Evolutionary conservation across 2,888 invertebrate species (phyloP), one percentile per base, ranked within the genome.

Genomic region (Eueremaeus valkanovi): DNA sequence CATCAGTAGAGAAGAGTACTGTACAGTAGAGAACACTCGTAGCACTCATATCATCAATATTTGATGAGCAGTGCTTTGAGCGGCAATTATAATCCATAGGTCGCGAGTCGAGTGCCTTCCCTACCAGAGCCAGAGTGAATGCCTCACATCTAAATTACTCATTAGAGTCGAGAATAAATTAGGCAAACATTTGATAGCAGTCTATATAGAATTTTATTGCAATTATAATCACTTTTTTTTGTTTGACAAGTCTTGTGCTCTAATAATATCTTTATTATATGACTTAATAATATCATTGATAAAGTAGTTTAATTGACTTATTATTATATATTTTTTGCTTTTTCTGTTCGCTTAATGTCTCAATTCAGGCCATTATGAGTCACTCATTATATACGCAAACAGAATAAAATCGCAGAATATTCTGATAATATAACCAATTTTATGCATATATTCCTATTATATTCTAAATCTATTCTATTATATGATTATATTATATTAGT

Each of bases 31-130:
- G n/a, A n/a, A n/a, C n/a, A n/a, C n/a, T n/a, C n/a, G n/a, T n/a
- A 45, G 45, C 45, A 27, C 66, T 66, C 66, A 66, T 66, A 66
- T 40, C 66, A 66, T 66, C 66, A 66, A 66, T 66, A 66, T 66
- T 66, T 66, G 40, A 66, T 66, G 66, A 66, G 66, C 36, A 40
- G 31, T 66, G 66, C 40, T 66, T 66, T 66, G 40, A 66, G 29
- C 58, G 66, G 31, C 66, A 66, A 66, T 66, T 66, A 66, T 66
- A 36, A 66, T 40, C 66, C 36, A 29, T 31, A 11, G 58, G 58
- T 11, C 49, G 49, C 18, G n/a, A n/a, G n/a, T 45, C 31, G 29
- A 29, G 31, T 8, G 18, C 31, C 29, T 6, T 0, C 58, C 16
- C 1, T 16, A 58, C 40, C 31, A 13, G 33, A 58, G 58, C n/a